Percentiles rank a stretch among this genome's conserved stretches.
Conservation (phyloP, 2,888 invertebrate species). For the Dinocampus coccinellae region DNA sequence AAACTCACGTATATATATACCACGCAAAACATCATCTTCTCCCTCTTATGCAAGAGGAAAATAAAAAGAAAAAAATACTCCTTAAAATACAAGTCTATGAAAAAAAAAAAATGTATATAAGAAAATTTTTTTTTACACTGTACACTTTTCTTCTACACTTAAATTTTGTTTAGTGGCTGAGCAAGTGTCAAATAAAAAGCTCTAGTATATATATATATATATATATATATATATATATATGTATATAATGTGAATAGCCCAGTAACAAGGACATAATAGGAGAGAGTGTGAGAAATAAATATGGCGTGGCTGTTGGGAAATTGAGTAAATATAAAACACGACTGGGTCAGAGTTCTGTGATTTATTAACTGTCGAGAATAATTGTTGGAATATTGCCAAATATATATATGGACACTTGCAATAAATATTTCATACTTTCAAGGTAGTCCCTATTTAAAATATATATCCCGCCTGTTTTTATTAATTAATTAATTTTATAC, state of each 20-base stretch:
- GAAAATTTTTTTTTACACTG: too few relatives aligned
- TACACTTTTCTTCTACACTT: constrained; percentile 30
- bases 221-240: background rate
- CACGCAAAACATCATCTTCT: background rate
- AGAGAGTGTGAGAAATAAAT: constrained; percentile 27
- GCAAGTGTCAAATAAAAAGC: background rate
- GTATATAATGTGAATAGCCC: background rate
- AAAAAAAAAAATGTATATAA: constrained; percentile 35
- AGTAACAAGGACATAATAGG: constrained; percentile 23
- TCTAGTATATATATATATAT: background rate
- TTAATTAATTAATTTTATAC: constrained; percentile 3
- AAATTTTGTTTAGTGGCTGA: constrained; percentile 14
- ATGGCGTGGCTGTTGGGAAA: constrained; percentile 17
- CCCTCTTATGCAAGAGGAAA: constrained; percentile 20
- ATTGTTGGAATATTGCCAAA: constrained; percentile 63
- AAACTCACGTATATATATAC: constrained; percentile 24
- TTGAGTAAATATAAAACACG: constrained; percentile 66
- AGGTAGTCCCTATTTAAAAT: background rate
- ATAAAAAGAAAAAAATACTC: constrained; percentile 17
- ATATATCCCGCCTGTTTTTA: background rate
- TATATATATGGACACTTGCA: constrained; percentile 5
- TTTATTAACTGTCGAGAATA: constrained; percentile 64
- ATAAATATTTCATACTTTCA: background rate
- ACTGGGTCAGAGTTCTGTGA: constrained; percentile 69
- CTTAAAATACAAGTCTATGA: constrained; percentile 3